Evolutionary conservation across 2,888 invertebrate species (phyloP), one percentile per base, ranked within the genome.

Genomic region (Myopa tessellatipennis): DNA sequence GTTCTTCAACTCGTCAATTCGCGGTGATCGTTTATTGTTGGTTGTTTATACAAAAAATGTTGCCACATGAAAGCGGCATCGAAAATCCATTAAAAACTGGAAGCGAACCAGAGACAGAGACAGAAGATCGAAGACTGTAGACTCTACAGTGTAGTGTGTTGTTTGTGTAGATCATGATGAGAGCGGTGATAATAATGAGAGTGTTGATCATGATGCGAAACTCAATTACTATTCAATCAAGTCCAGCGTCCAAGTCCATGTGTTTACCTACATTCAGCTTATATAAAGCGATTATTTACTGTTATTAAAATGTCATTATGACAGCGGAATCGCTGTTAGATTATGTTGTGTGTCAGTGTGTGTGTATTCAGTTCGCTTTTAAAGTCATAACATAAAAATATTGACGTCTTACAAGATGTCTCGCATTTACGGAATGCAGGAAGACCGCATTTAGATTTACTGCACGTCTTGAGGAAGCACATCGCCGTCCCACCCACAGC

Each of bases 301-400:
- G 55, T 58, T 67, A 74, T 74, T 74, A 74, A 74, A 74, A 68
- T 68, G 68, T 68, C 74, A 58, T 74, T 74, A 68, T 40, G 68
- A 26, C 74, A 68, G 58, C 26, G 18, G 34, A 61, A 18, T 61
- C n/a, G 61, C 34, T 61, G 4, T 18, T 26, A 14, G 26, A 18
- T 61, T 34, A 52, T 14, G 52, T 52, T 52, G 14, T 8, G 8
- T 52, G 52, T 26, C 1, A 26, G 26, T 26, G 26, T 26, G 26
- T 50, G 50, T 5, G n/a, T 55, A 55, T 55, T n/a, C 6, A 45
- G 6, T 10, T 6, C 5, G 55, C 10, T n/a, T 8, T 55, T 55
- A 55, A 55, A 4, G 61, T 61, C 61, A 4, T 26, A 58, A 58
- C 58, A n/a, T n/a, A n/a, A n/a, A 58, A 58, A n/a, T 58, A 6